phyloP scores from a whole-genome alignment of 2,113 vertebrate genomes.

The Sprattus sprattus region DNA sequence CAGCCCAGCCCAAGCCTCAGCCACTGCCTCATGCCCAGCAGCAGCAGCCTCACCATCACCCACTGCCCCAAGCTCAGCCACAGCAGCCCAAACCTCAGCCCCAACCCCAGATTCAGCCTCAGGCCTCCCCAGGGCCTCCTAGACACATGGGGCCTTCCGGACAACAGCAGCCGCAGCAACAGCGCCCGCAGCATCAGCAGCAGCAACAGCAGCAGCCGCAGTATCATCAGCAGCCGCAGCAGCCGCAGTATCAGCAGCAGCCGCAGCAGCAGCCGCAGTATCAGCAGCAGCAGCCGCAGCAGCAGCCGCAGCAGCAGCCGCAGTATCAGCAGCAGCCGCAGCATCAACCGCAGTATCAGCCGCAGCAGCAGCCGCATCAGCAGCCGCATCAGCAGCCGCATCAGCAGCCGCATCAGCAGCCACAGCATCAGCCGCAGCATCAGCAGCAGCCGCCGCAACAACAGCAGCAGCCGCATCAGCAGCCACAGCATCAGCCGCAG shows the following conservation, averaged over 20 bases:
- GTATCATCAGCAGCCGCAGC: background rate
- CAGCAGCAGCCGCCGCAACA: background rate
- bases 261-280: background rate
- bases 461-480: too few species aligned
- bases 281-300: background rate
- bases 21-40: slow-evolving; percentile 56
- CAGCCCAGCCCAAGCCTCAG: slow-evolving; percentile 48
- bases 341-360: background rate
- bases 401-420: background rate
- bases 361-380: background rate
- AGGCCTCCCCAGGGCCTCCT: slow-evolving; percentile 44
- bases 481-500: too few species aligned
- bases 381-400: background rate
- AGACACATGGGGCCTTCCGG: slow-evolving; percentile 52
- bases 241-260: background rate
- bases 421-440: background rate
- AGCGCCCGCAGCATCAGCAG: background rate
- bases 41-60: slow-evolving; percentile 43
- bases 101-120: slow-evolving; percentile 58
- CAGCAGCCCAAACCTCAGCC: slow-evolving; percentile 40
- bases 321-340: background rate
- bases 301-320: background rate
- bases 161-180: slow-evolving; percentile 46
- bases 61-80: slow-evolving; percentile 47
- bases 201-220: background rate